Evolutionary conservation across 2,797 vertebrate genomes (phyloP).

Genomic region (Botia kubotai): DNA sequence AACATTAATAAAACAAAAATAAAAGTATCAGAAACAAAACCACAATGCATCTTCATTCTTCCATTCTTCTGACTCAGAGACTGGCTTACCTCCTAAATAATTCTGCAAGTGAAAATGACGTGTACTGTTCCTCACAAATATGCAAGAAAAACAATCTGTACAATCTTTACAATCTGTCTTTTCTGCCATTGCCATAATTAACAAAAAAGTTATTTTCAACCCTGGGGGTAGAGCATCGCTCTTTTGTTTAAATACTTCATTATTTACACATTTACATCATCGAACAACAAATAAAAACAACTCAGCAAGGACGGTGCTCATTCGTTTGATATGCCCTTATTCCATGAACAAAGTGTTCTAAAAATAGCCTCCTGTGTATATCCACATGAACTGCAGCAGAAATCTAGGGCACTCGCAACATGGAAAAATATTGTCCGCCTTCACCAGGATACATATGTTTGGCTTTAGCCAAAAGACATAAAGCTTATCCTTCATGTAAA

Average conservation of each 20-base stretch:
- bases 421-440: conserved; percentile 74
- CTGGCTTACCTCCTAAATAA: too few species aligned
- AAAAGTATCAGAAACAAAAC: too few species aligned
- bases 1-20: too few species aligned
- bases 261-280: conserved; percentile 10
- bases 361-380: conserved; percentile 75
- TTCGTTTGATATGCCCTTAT: conserved; percentile 24
- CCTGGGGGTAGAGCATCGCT: neutral
- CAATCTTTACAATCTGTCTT: too few species aligned
- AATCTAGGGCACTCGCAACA: conserved; percentile 77
- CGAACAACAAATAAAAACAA: neutral
- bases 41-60: too few species aligned
- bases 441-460: conserved; percentile 43
- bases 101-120: too few species aligned
- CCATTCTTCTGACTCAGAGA: too few species aligned
- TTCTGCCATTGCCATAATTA: too few species aligned
- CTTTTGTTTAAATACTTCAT: conserved; percentile 5
- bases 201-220: too few species aligned
- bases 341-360: conserved; percentile 72
- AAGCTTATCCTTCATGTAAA: neutral
- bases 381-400: conserved; percentile 71
- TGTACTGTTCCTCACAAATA: too few species aligned
- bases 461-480: conserved; percentile 3
- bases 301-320: neutral
- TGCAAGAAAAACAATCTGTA: too few species aligned